Percentiles rank a stretch among this genome's conserved stretches.
These are phyloP conservation scores for Lysandra bellargus DNA, from an alignment of 2,888 invertebrate genomes.

Conservation along the genomic window DNA sequence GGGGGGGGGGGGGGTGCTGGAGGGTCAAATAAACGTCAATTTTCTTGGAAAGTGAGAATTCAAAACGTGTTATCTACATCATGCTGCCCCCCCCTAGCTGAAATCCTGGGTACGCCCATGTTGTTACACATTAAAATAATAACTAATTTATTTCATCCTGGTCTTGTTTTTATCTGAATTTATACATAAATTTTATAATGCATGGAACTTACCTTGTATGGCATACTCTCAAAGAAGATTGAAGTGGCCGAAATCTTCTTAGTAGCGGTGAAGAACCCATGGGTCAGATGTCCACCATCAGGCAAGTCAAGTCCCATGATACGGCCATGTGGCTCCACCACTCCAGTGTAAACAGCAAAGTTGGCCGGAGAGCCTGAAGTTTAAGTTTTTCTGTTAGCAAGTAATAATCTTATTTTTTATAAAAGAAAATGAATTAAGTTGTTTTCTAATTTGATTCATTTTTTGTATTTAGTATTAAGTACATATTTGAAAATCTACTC, in stretches of 20 bases:
- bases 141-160: no score
- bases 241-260: constrained; percentile 98
- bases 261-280: constrained; percentile 93
- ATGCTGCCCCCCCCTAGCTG: no score
- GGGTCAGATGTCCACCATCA: constrained; percentile 97
- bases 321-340: constrained; percentile 94
- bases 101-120: no score
- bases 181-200: not conserved
- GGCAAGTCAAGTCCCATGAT: constrained; percentile 98
- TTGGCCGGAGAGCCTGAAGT: constrained; percentile 93
- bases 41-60: no score
- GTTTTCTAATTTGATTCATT: not conserved
- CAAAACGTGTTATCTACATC: no score
- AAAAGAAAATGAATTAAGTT: not conserved
- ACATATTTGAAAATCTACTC: not conserved
- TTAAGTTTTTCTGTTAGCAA: not conserved
- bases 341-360: constrained; percentile 96
- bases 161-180: no score
- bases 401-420: not conserved
- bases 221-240: constrained; percentile 98
- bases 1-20: no score
- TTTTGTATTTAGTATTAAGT: not conserved
- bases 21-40: no score
- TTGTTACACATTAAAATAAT: no score
- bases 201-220: constrained; percentile 88